phyloP scores from a whole-genome alignment of 2,113 vertebrate genomes.

The Chaetura pelagica region DNA sequence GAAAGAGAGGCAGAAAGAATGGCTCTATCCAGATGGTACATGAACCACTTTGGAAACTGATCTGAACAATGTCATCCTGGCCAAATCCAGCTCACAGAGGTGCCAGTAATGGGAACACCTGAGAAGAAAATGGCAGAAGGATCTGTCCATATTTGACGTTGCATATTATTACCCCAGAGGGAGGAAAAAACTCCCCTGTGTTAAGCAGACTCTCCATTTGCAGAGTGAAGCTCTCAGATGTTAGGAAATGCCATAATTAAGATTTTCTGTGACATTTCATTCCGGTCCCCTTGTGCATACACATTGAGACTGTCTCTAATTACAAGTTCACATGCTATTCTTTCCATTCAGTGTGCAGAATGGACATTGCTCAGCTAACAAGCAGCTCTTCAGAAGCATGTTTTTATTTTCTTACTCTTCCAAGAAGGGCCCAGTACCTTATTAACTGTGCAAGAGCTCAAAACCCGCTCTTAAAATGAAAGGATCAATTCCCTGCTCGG shows the following conservation, averaged over 20 bases:
- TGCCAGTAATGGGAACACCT: conserved; percentile 35
- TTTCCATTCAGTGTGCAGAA: not conserved
- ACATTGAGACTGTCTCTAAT: conserved; percentile 5
- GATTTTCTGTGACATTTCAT: conserved; percentile 1
- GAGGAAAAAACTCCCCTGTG: not conserved
- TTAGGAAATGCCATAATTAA: conserved; percentile 45
- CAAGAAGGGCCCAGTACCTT: not conserved
- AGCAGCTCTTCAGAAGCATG: not conserved
- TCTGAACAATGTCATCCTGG: not conserved
- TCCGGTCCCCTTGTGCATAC: not conserved
- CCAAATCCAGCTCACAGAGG: not conserved
- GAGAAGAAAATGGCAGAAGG: conserved; percentile 45
- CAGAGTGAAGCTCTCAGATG: not conserved
- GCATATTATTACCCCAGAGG: not conserved
- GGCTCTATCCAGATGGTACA: not conserved
- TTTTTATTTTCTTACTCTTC: conserved; percentile 26
- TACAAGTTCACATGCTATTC: not conserved
- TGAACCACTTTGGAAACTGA: not conserved
- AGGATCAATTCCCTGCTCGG: not conserved
- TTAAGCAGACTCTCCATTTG: not conserved
- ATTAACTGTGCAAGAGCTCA: not conserved
- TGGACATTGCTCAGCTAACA: not conserved
- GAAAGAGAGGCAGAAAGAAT: not conserved
- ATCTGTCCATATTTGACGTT: not conserved
- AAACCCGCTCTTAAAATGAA: not conserved